These are phyloP conservation scores for Barnardius zonarius DNA, from an alignment of 2,113 vertebrate species.

Conservation along the genomic window DNA sequence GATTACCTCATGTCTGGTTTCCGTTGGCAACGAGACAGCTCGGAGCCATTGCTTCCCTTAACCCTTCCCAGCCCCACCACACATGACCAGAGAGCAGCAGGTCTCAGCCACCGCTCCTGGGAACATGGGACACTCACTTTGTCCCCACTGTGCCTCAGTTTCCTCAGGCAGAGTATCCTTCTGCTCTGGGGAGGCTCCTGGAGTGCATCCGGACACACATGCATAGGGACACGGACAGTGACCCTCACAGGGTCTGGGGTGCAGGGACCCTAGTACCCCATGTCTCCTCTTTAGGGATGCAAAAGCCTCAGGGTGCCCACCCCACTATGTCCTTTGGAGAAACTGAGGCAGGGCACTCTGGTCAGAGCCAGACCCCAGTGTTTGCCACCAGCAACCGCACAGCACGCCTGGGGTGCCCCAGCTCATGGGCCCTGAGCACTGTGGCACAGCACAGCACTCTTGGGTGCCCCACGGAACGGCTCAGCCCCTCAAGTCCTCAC, in stretches of 20 bases:
- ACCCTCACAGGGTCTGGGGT: not conserved
- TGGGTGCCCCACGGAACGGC: not conserved
- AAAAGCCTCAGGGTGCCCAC: not conserved
- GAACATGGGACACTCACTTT: rapidly evolving
- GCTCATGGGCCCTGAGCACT: not conserved
- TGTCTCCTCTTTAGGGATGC: not conserved
- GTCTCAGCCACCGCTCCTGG: not conserved
- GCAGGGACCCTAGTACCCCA: not conserved
- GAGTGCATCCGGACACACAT: rapidly evolving
- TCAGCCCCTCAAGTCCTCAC: not conserved
- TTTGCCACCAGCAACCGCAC: not conserved
- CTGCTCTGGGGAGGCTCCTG: not conserved
- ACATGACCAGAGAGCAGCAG: not conserved
- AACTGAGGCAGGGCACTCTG: not conserved
- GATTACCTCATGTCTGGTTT: conserved; percentile 86
- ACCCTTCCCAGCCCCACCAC: conserved; percentile 16
- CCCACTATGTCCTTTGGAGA: not conserved
- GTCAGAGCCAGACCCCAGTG: not conserved
- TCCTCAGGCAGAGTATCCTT: not conserved
- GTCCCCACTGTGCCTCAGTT: not conserved
- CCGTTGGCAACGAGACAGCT: conserved; percentile 82
- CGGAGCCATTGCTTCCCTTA: conserved; percentile 59
- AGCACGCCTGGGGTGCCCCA: not conserved
- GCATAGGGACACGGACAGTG: not conserved
- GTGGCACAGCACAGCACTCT: not conserved